Percentiles rank a stretch among this genome's conserved stretches.
Evolutionary conservation across 2,113 vertebrate species (phyloP).

Genomic region (Colistium nudipinnis): DNA sequence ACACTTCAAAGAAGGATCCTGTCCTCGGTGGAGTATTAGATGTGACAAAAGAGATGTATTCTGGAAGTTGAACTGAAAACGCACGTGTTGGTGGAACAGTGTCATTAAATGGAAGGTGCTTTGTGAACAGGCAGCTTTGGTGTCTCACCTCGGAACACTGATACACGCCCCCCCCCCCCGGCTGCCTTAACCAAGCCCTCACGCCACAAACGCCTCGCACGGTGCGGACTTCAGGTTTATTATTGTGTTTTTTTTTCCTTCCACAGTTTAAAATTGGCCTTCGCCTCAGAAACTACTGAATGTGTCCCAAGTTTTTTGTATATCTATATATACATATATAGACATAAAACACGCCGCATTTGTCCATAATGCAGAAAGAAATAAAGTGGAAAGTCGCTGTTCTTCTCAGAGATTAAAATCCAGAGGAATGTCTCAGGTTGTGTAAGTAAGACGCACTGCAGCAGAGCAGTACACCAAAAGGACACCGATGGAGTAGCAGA

Average conservation of each 20-base stretch:
- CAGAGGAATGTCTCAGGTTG: neutral
- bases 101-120: conserved; percentile 11
- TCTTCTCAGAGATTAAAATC: neutral
- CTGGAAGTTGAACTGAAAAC: neutral
- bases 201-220: neutral
- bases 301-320: no score
- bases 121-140: conserved; percentile 7
- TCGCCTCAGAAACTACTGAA: neutral
- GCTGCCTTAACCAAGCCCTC: conserved; percentile 16
- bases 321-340: no score
- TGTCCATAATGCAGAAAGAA: neutral
- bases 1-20: no score
- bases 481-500: conserved; percentile 54
- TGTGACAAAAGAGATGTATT: neutral
- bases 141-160: neutral
- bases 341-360: neutral
- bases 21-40: no score
- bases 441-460: conserved; percentile 47
- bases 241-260: neutral
- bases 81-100: neutral
- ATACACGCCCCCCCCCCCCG: neutral
- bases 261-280: conserved; percentile 1
- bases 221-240: neutral
- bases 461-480: conserved; percentile 50
- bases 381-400: neutral